Base-by-base conservation (phyloP, 2,797 vertebrate species). In the Sebastes steindachneri region DNA sequence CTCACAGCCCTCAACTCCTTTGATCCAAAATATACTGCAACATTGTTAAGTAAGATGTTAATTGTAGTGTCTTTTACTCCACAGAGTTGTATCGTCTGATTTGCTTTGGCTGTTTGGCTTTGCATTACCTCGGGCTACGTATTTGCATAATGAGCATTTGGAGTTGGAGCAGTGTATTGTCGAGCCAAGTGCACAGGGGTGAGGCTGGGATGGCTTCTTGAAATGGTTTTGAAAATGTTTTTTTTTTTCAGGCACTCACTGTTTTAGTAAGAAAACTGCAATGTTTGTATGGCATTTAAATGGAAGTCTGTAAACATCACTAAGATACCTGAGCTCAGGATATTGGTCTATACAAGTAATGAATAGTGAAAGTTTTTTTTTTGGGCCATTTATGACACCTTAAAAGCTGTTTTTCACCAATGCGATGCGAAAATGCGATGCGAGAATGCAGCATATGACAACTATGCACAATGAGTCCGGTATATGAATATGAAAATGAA, bases 71-170 rank as follows among this genome's bases (percentile, higher is more conserved):
- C 85, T 83, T 83, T 88, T 75, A 76, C 88, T 91, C 75, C 67
- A 75, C 84, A 85, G 89, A 93, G 89, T 87, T 78, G 88, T 88
- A 88, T 93, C 78, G 73, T 94, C 89, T 94, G 83, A 95, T 96
- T 94, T 93, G 88, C 85, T 85, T 48, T 86, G 87, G 89, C 91
- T 93, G 91, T 94, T 94, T 95, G 87, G 92, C 86, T 91, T 91
- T 89, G 87, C 89, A 73, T 93, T 86, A 93, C 95, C 95, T 93
- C 86, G 81, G 94, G 95, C 94, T 79, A 89, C 60, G 14, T 68
- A 95, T 96, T 95, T 95, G 93, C 93, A 95, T 96, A 95, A 96
- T 93, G 91, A 95, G 87, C 77, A 86, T 92, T 92, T 90, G 75
- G 77, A 92, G 89, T 86, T 85, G 70, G 82, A 89, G 82, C 82